Conservation (phyloP, 2,797 vertebrate genomes). For the Thamnophis elegans region DNA sequence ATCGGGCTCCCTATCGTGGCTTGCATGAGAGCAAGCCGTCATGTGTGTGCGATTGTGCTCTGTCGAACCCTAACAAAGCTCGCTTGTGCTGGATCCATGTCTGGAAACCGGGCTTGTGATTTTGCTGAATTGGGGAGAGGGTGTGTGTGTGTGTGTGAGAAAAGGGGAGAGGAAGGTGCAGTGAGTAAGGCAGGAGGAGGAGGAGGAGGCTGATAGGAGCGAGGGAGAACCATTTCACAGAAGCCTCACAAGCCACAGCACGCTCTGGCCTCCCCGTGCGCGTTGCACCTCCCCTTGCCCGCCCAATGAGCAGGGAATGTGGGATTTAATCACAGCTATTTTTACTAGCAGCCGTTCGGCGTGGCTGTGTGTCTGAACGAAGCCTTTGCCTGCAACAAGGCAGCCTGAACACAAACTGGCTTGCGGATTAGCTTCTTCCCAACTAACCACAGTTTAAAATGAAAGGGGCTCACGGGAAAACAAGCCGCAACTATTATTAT, state of each 20-base stretch:
- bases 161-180: neutral
- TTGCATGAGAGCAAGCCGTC: too few relatives aligned
- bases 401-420: too few relatives aligned
- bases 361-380: neutral
- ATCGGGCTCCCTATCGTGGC: neutral
- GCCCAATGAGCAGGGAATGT: neutral
- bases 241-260: neutral
- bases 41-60: neutral
- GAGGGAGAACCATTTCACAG: neutral
- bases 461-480: neutral
- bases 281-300: neutral
- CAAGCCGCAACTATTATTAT: too few relatives aligned
- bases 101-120: neutral
- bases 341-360: neutral
- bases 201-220: neutral
- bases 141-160: too few relatives aligned
- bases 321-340: too few relatives aligned
- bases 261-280: neutral
- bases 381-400: neutral
- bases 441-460: neutral
- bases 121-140: neutral
- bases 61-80: neutral
- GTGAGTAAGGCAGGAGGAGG: neutral
- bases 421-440: neutral
- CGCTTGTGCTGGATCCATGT: neutral